Conservation (phyloP, 2,888 invertebrate species). For the Hirtodrosophila duncani region DNA sequence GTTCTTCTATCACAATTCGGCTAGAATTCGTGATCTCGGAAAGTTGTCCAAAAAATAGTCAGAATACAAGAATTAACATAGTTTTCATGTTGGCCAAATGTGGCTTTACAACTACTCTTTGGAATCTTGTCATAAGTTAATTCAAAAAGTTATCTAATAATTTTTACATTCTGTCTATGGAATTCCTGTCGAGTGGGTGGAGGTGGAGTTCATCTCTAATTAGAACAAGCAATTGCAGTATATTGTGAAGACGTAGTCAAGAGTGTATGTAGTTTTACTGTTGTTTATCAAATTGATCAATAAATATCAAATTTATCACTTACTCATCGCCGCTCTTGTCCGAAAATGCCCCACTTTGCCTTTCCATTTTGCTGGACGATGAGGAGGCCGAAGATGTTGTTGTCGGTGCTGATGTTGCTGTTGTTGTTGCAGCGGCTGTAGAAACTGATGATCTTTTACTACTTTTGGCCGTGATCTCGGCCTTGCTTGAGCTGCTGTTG, state of each 20-base stretch:
- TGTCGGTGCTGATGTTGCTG: slow-evolving; percentile 21
- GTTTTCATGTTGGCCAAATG: no score
- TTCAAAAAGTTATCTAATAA: no score
- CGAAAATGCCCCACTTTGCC: slow-evolving; percentile 57
- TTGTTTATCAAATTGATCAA: not conserved
- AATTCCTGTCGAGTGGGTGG: no score
- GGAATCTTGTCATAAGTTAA: no score
- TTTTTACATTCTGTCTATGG: no score
- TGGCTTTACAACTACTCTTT: no score
- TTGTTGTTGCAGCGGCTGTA: slow-evolving; percentile 11
- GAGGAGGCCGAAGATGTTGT: slow-evolving; percentile 50
- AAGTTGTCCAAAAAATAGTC: no score
- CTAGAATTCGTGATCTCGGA: no score
- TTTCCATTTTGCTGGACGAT: slow-evolving; percentile 55
- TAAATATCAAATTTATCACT: slow-evolving; percentile 42
- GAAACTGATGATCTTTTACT: slow-evolving; percentile 34
- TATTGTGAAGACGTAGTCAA: not conserved
- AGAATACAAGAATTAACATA: no score
- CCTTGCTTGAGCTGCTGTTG: slow-evolving; percentile 30
- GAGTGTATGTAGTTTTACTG: not conserved
- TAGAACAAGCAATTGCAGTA: no score
- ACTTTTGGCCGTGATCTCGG: slow-evolving; percentile 30
- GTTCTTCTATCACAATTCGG: no score
- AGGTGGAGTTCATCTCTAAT: no score
- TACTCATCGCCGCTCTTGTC: slow-evolving; percentile 75